phyloP scores from a whole-genome alignment of 2,113 vertebrate genomes.

The Podocnemis expansa region DNA sequence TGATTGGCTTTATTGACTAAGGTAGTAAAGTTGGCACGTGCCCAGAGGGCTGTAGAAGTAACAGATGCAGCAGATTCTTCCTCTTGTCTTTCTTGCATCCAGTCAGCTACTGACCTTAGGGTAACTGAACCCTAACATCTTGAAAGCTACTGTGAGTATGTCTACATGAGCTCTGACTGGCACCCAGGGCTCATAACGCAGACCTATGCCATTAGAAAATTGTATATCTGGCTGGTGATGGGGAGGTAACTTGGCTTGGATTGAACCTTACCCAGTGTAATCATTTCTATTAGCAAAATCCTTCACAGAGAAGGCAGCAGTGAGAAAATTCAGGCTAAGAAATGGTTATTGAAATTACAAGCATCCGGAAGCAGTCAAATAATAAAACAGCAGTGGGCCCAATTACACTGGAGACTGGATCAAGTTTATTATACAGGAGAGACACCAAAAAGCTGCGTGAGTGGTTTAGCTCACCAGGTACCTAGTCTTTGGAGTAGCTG shows the following conservation, averaged over 20 bases:
- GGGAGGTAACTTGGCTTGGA: neutral
- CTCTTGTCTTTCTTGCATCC: neutral
- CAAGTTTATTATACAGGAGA: neutral
- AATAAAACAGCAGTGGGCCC: neutral
- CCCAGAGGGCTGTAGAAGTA: neutral
- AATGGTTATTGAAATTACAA: too few species aligned
- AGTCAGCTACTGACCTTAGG: neutral
- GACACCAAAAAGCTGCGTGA: too few species aligned
- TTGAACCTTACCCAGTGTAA: too few species aligned
- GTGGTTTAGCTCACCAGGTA: neutral
- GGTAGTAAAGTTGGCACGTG: neutral
- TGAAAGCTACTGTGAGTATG: neutral
- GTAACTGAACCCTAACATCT: neutral
- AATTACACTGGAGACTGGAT: neutral
- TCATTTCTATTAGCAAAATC: too few species aligned
- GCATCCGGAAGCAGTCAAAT: neutral
- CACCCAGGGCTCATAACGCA: neutral
- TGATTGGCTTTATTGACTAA: neutral
- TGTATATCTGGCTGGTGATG: too few species aligned
- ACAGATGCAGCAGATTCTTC: neutral
- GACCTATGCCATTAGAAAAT: neutral
- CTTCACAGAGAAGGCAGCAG: too few species aligned
- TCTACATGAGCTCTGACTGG: neutral
- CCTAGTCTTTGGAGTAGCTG: neutral
- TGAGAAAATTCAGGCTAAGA: too few species aligned